Percentiles rank a stretch among this genome's conserved stretches.
Conservation (phyloP, 2,797 vertebrate species). For the Rhinoraja longicauda region DNA sequence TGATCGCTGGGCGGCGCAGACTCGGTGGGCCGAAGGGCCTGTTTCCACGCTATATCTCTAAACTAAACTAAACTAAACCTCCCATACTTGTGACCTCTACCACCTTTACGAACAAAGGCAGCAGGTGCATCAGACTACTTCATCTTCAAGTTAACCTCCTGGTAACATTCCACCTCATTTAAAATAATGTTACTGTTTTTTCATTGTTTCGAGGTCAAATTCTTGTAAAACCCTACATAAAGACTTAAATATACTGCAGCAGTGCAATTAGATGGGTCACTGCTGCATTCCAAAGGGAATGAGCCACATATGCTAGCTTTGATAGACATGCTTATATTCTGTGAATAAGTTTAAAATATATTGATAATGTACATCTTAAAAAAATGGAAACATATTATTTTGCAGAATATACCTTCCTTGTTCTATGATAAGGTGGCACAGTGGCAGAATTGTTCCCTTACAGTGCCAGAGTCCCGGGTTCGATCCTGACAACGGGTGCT, state of each 20-base stretch:
- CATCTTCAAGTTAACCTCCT: background rate
- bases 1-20: too few relatives aligned
- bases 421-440: background rate
- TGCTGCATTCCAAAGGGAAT: background rate
- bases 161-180: too few relatives aligned
- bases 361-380: background rate
- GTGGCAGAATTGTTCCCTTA: too few relatives aligned
- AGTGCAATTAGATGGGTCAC: background rate
- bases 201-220: background rate
- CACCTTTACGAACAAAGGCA: background rate
- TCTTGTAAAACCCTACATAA: background rate
- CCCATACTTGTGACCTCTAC: background rate
- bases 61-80: background rate
- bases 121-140: background rate
- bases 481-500: too few relatives aligned
- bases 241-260: background rate
- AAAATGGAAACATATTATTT: background rate
- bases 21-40: too few relatives aligned
- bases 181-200: background rate
- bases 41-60: too few relatives aligned
- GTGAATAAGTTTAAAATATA: background rate
- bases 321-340: background rate
- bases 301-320: background rate
- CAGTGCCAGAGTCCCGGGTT: too few relatives aligned
- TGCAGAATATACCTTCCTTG: background rate